phyloP scores from a whole-genome alignment of 2,888 invertebrate genomes.

The Sinopyrophorus schimmeli region DNA sequence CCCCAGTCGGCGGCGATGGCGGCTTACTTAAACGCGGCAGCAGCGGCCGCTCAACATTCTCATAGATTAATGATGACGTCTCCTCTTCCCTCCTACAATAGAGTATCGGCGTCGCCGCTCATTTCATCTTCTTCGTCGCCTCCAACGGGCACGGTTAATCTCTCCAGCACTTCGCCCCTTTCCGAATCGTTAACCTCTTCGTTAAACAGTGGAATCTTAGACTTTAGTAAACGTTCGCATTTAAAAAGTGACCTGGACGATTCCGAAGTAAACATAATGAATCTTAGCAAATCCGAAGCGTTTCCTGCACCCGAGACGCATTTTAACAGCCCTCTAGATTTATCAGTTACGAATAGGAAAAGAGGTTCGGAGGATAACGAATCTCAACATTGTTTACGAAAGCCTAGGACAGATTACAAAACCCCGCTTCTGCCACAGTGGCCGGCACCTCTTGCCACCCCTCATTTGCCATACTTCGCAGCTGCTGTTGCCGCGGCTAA shows the following conservation, averaged over 20 bases:
- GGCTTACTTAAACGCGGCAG: constrained; percentile 73
- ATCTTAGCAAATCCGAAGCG: constrained; percentile 69
- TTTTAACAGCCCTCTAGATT: constrained; percentile 73
- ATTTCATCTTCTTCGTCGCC: constrained; percentile 71
- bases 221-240: constrained; percentile 73
- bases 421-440: constrained; percentile 70
- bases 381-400: constrained; percentile 67
- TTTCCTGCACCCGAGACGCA: constrained; percentile 60
- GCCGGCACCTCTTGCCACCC: constrained; percentile 75
- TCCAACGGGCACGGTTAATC: constrained; percentile 48
- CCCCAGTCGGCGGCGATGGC: constrained; percentile 83
- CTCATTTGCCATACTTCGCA: constrained; percentile 80
- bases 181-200: constrained; percentile 61
- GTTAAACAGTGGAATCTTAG: constrained; percentile 63
- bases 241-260: constrained; percentile 53
- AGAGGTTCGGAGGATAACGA: constrained; percentile 64
- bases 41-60: constrained; percentile 70
- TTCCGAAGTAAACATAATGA: constrained; percentile 69
- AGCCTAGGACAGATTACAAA: constrained; percentile 71
- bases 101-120: constrained; percentile 68
- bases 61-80: constrained; percentile 74
- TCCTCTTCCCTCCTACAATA: constrained; percentile 56
- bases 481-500: constrained; percentile 75
- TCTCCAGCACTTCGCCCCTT: constrained; percentile 54
- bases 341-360: constrained; percentile 76